Base-by-base conservation (phyloP, 2,113 vertebrate genomes). In the Baryphthengus martii region DNA sequence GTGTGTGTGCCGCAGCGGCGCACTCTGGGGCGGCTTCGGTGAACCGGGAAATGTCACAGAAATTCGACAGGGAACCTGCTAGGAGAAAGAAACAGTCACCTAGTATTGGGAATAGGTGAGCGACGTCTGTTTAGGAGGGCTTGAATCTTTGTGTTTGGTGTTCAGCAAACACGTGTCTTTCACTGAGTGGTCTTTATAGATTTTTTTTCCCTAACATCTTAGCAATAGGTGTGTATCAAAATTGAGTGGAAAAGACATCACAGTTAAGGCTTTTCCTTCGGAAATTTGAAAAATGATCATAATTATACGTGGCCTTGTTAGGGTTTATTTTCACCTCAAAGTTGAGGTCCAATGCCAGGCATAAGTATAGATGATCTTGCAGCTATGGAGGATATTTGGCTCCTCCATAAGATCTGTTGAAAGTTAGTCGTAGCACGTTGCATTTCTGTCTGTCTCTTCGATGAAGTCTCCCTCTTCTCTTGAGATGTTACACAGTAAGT, bases 401-500 rank as follows among this genome's bases (percentile, higher is more conserved):
- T 80, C 71, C 74, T 91, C 81, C 77, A 40, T 91, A 61, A 95
- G 90, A 71, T 89, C 77, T 81, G 53, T 61, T 92, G 56, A 35
- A 93, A 95, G 87, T 88, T 93, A 89, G 73, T 94, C 80, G 47
- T 49, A 88, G 85, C 7, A 5, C 37, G 8, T 67, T 40, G 33
- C 26, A 5, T 89, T 88, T 92, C 58, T 88, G 37, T 81, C 50
- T 66, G 52, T 83, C 78, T 91, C 45, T 45, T 44, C 0, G 2
- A 23, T 35, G 21, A 70, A 61, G 74, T 66, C 74, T 70, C 26
- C 29, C 29, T 74, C 68, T 49, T 40, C 44, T 58, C 75, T 87
- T 58, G 61, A 85, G 76, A 66, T 79, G 67, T 81, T 88, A 10
- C 52, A 7, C 31, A 42, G 29, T 26, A 20, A 67, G 16, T 33